These are phyloP conservation scores for Listrodromus nycthemerus DNA, from an alignment of 2,888 invertebrate species.

Conservation along the genomic window DNA sequence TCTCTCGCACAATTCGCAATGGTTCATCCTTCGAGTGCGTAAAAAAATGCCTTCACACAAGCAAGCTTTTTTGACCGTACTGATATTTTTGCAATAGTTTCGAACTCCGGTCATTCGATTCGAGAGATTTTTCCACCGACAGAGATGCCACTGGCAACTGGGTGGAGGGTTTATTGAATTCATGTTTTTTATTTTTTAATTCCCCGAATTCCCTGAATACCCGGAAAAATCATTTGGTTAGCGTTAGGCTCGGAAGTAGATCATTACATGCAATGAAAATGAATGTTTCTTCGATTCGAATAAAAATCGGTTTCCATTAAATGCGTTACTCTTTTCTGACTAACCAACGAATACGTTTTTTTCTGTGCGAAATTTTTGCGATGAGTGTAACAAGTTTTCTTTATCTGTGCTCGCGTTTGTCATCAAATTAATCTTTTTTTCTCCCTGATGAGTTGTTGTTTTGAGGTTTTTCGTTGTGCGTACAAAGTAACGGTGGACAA, in stretches of 20 bases:
- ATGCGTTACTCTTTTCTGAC: no score
- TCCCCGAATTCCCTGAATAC: not conserved
- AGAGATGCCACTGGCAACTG: conserved; percentile 6
- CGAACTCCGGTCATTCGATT: not conserved
- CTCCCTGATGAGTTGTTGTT: not conserved
- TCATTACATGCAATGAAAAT: no score
- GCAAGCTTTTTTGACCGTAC: not conserved
- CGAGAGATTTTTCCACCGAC: not conserved
- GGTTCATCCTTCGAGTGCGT: not conserved
- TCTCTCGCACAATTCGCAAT: conserved; percentile 3
- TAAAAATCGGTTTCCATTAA: no score
- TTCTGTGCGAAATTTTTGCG: no score
- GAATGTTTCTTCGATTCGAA: no score
- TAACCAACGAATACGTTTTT: no score
- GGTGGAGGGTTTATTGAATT: not conserved
- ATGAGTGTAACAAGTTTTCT: not conserved
- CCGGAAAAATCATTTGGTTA: no score
- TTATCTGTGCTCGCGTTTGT: conserved; percentile 1
- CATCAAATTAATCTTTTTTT: not conserved
- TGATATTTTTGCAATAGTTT: not conserved
- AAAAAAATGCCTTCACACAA: not conserved
- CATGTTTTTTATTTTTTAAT: not conserved
- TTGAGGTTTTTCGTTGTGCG: not conserved
- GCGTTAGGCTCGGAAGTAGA: no score
- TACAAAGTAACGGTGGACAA: not conserved